Percentiles rank a stretch among this genome's conserved stretches.
Conservation (phyloP, 2,797 vertebrate species). For the Pygocentrus nattereri region DNA sequence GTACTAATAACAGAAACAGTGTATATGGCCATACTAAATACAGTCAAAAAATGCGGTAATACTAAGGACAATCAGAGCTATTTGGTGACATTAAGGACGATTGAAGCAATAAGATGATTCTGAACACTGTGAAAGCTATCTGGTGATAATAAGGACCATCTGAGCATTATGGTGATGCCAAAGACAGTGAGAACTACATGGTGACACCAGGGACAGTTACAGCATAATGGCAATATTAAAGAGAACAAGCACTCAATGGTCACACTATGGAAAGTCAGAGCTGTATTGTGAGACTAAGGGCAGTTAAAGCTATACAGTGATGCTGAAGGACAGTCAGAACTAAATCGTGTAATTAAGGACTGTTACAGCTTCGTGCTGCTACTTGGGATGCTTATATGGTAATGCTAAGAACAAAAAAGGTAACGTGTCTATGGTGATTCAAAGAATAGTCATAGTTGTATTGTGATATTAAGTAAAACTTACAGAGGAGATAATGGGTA, state of each 20-base stretch:
- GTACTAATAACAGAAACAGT: too few species aligned
- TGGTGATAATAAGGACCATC: not conserved
- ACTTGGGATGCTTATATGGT: not conserved
- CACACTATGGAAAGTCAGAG: not conserved
- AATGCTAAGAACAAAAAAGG: not conserved
- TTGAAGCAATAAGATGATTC: not conserved
- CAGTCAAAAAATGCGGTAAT: not conserved
- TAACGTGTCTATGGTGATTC: too few species aligned
- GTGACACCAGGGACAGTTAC: not conserved
- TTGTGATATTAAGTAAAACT: not conserved
- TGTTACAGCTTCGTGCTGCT: not conserved
- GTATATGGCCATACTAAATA: not conserved
- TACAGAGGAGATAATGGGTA: conserved; percentile 32
- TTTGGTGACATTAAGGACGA: not conserved
- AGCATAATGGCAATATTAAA: too few species aligned
- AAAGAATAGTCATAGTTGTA: not conserved
- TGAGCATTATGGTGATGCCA: not conserved
- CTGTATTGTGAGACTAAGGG: too few species aligned
- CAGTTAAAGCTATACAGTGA: too few species aligned
- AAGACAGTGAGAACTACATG: not conserved
- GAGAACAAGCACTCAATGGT: not conserved
- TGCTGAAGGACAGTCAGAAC: not conserved
- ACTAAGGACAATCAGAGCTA: not conserved
- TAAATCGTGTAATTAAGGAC: not conserved
- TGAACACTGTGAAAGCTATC: not conserved